A percentile compares a stretch with the other conserved stretches of the same genome.
These are phyloP conservation scores for Drosophila multiciliata DNA, from an alignment of 2,888 invertebrate species.

Conservation along the genomic window DNA sequence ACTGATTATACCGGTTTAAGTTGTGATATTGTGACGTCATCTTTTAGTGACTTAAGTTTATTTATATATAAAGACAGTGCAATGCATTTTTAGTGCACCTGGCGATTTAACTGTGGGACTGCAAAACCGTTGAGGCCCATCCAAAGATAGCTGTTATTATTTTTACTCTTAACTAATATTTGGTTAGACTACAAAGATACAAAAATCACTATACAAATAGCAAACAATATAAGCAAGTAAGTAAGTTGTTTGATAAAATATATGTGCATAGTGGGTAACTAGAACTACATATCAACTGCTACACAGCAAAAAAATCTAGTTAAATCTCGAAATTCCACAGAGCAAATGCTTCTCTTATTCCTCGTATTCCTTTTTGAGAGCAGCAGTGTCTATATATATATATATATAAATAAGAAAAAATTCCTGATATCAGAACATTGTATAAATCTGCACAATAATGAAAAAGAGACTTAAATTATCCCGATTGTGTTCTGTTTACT, in stretches of 20 bases:
- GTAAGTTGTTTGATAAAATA: neutral
- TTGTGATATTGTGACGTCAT: conserved; percentile 22
- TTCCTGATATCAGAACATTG: neutral
- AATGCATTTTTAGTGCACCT: conserved; percentile 9
- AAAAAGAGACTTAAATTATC: neutral
- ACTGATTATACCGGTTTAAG: neutral
- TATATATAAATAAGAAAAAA: neutral
- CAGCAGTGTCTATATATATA: too few species aligned
- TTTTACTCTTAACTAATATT: neutral
- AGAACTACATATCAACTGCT: neutral
- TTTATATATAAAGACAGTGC: neutral
- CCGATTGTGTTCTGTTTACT: neutral
- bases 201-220: neutral
- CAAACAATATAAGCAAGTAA: neutral
- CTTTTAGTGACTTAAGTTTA: neutral
- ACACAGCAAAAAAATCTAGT: neutral
- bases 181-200: conserved; percentile 5
- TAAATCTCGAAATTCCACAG: neutral
- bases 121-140: conserved; percentile 17
- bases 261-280: neutral
- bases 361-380: too few species aligned
- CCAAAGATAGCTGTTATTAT: conserved; percentile 10
- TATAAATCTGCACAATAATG: neutral
- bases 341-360: neutral
- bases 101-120: conserved; percentile 33